Evolutionary conservation across 2,113 vertebrate genomes (phyloP), one percentile per base, ranked within the genome.

Genomic region (Glaucidium brasilianum): DNA sequence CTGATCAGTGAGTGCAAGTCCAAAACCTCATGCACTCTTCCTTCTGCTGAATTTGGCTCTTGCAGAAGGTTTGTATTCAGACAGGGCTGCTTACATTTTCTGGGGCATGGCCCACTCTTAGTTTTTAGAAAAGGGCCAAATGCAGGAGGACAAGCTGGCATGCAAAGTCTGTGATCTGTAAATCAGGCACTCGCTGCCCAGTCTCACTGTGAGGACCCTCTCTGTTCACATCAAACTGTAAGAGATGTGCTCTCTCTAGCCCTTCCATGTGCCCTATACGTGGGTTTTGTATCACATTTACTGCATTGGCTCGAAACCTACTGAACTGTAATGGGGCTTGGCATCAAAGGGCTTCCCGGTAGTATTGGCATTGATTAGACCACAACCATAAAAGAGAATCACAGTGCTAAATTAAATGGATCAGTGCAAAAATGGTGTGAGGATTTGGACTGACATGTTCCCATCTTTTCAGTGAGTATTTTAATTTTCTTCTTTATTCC

Each of bases 111-210:
- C 10, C 30, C 27, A 15, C 32, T 49, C 49, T 35, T 52, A 30
- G 15, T 34, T 74, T 68, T 71, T 43, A 64, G 18, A 34, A 76
- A 60, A 84, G 34, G 59, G n/a, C 27, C 50, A 58, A 60, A 67
- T 6, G 9, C 64, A 59, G 84, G 39, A 59, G 25, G 12, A 15
- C 9, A 45, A n/a, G n/a, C 17, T 66, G n/a, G 9, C 13, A 9
- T 17, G n/a, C 21, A 29, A 63, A 71, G 11, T 15, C 49, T n/a
- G 12, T 34, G 30, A 30, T 63, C 49, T 37, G 41, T 26, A 37
- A 63, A 64, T 29, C 23, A 32, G 89, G 14, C 0, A 0, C 53
- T 50, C 1, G 0, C 47, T 58, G 41, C 13, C 47, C 63, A 41
- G n/a, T 41, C 58, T 63, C 80, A 68, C 12, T 56, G 10, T 21